phyloP scores from a whole-genome alignment of 1,140 invertebrate genomes.

The Armadillidium nasatum region DNA sequence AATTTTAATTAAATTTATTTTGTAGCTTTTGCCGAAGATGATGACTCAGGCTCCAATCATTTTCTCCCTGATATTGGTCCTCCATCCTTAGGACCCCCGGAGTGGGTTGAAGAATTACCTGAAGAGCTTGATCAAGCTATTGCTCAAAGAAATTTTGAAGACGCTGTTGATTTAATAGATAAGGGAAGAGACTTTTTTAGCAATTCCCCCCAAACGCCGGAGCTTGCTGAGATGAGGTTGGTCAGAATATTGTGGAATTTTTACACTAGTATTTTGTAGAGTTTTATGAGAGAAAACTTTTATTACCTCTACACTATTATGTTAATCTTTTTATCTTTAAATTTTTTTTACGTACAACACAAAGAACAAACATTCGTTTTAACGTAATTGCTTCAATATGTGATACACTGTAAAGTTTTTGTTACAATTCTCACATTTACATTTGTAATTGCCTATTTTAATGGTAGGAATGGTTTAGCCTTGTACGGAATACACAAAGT shows the following conservation, averaged over 20 bases:
- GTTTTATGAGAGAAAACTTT: too few relatives aligned
- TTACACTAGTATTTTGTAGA: too few relatives aligned
- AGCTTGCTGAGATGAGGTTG: slow-evolving; percentile 39
- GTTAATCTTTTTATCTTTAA: too few relatives aligned
- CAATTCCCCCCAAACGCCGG: slow-evolving; percentile 33
- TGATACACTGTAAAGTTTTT: too few relatives aligned
- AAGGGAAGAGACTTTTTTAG: slow-evolving; percentile 60
- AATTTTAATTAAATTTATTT: background rate
- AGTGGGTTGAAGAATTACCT: slow-evolving; percentile 86
- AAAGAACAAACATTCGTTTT: too few relatives aligned
- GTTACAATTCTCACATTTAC: too few relatives aligned
- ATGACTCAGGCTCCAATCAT: background rate
- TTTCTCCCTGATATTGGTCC: background rate
- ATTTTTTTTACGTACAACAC: too few relatives aligned
- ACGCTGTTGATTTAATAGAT: slow-evolving; percentile 80
- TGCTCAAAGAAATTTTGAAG: slow-evolving; percentile 95
- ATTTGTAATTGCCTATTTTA: too few relatives aligned
- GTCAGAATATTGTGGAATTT: background rate
- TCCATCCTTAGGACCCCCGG: slow-evolving; percentile 54
- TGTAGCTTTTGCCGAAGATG: background rate
- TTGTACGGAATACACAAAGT: too few relatives aligned
- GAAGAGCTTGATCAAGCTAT: slow-evolving; percentile 95
- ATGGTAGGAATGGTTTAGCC: too few relatives aligned
- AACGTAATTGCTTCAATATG: too few relatives aligned
- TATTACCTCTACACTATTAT: too few relatives aligned